phyloP scores from a whole-genome alignment of 2,888 invertebrate species.

The Ischnus inquisitorius region DNA sequence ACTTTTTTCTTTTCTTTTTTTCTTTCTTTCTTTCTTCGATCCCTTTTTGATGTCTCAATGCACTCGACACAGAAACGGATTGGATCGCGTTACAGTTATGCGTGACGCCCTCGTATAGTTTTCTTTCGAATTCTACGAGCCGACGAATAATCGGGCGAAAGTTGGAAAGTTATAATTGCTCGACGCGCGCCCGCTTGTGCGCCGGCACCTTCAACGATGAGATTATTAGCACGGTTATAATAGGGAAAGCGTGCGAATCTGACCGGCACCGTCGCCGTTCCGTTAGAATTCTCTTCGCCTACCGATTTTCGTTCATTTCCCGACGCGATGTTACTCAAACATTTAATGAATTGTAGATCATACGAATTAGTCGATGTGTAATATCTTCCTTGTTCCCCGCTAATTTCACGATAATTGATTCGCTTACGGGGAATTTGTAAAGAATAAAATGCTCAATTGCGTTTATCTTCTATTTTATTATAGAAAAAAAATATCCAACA shows the following conservation, averaged over 20 bases:
- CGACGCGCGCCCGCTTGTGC: constrained; percentile 20
- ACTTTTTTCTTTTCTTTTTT: constrained; percentile 21
- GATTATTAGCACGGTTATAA: constrained; percentile 65
- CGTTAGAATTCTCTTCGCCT: neutral
- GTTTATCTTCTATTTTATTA: neutral
- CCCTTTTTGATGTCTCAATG: neutral
- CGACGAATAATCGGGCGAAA: constrained; percentile 69
- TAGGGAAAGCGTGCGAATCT: constrained; percentile 72
- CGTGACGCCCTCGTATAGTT: neutral
- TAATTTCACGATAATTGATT: constrained; percentile 9
- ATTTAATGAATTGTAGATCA: neutral
- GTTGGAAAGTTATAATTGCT: constrained; percentile 72
- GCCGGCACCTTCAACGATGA: constrained; percentile 30
- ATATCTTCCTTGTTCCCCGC: neutral
- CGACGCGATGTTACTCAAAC: neutral
- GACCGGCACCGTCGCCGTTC: constrained; percentile 14
- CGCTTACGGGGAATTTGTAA: neutral
- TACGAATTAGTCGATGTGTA: neutral
- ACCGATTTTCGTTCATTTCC: constrained; percentile 10
- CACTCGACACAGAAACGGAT: neutral
- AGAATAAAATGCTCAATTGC: constrained; percentile 6
- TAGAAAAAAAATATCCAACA: no score
- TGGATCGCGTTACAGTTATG: constrained; percentile 3
- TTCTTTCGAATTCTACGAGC: constrained; percentile 40
- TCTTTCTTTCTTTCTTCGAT: neutral